phyloP scores from a whole-genome alignment of 2,888 invertebrate genomes.

The Calliopum simillimum region DNA sequence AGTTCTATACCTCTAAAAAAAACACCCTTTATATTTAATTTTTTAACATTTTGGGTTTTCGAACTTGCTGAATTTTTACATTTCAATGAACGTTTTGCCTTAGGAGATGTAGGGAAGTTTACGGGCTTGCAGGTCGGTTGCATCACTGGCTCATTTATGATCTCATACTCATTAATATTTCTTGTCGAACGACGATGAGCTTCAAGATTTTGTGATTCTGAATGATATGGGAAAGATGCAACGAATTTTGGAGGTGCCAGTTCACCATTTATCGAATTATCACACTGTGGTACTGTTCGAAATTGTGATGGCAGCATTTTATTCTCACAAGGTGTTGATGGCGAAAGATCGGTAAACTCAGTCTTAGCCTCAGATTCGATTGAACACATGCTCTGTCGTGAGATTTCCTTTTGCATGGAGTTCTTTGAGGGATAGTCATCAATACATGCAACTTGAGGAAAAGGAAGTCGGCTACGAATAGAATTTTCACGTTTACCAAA shows the following conservation, averaged over 20 bases:
- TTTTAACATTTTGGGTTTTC: conserved; percentile 17
- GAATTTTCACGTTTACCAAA: conserved; percentile 72
- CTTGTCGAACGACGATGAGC: conserved; percentile 67
- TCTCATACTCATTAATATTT: conserved; percentile 69
- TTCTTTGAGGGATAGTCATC: conserved; percentile 61
- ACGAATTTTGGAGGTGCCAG: conserved; percentile 58
- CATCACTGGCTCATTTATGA: conserved; percentile 60
- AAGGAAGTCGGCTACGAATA: conserved; percentile 71
- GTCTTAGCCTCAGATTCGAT: conserved; percentile 67
- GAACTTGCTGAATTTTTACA: not conserved
- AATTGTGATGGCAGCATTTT: conserved; percentile 50
- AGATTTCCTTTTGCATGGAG: conserved; percentile 61
- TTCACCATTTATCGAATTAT: not conserved
- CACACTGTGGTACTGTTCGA: not conserved
- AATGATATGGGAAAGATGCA: conserved; percentile 65
- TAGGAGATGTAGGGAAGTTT: conserved; percentile 7
- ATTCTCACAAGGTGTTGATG: conserved; percentile 63
- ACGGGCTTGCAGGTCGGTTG: conserved; percentile 11
- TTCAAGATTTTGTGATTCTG: conserved; percentile 67
- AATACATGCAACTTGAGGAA: conserved; percentile 65
- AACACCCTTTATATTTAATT: conserved; percentile 40
- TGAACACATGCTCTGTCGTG: conserved; percentile 65
- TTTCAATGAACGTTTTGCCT: conserved; percentile 7
- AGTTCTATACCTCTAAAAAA: no score
- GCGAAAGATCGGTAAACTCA: conserved; percentile 67